Conservation (phyloP, 2,797 vertebrate genomes). For the Australoheros facetus region DNA sequence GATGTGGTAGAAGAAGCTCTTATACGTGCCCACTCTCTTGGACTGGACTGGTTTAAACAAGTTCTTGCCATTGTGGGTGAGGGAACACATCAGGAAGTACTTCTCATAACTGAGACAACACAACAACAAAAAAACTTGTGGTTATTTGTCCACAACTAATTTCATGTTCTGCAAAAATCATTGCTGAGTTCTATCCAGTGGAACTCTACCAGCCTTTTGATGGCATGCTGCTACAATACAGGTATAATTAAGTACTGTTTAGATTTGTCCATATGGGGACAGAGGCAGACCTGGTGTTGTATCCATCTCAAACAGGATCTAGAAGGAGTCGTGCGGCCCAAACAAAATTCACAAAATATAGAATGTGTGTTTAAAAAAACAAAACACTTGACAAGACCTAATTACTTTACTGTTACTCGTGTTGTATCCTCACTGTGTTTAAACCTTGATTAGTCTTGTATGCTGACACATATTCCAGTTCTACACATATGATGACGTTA, state of each 20-base stretch:
- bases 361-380: neutral
- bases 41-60: slow-evolving; percentile 96
- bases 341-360: neutral
- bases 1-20: slow-evolving; percentile 97
- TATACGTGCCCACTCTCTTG: slow-evolving; percentile 96
- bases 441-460: neutral
- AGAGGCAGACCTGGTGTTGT: neutral
- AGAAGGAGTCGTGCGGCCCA: neutral
- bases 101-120: slow-evolving; percentile 90
- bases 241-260: neutral
- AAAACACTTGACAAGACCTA: neutral
- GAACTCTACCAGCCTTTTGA: neutral
- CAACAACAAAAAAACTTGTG: neutral
- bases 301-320: neutral
- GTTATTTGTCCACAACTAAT: slow-evolving; percentile 1
- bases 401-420: neutral
- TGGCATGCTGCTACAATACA: neutral
- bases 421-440: neutral
- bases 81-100: slow-evolving; percentile 93
- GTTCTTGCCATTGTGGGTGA: slow-evolving; percentile 94
- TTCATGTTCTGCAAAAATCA: neutral
- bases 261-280: neutral
- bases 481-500: neutral
- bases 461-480: neutral
- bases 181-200: neutral